phyloP scores from a whole-genome alignment of 2,797 vertebrate species.

The Acestrorhynchus altus region DNA sequence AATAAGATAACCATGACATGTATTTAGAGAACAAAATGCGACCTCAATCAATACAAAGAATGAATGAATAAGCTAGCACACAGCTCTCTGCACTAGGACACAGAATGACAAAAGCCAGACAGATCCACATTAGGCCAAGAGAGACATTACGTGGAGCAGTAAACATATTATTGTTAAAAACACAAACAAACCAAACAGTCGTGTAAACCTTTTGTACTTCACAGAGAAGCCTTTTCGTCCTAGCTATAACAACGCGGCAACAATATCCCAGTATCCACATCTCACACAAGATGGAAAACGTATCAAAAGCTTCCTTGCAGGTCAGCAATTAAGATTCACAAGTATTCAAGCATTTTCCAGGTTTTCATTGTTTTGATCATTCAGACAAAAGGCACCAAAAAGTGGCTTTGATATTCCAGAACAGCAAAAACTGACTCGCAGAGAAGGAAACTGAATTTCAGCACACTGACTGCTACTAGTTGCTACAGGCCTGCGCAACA shows the following conservation, averaged over 20 bases:
- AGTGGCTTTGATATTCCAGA: constrained; percentile 36
- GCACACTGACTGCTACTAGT: neutral
- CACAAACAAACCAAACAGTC: constrained; percentile 50
- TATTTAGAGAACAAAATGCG: neutral
- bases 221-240: constrained; percentile 31
- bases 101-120: constrained; percentile 18
- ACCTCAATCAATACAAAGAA: neutral
- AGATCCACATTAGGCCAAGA: constrained; percentile 56
- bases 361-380: constrained; percentile 76
- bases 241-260: constrained; percentile 29
- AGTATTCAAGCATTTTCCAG: constrained; percentile 87
- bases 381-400: constrained; percentile 76
- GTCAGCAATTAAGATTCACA: constrained; percentile 66
- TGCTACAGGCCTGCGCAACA: neutral
- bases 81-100: neutral
- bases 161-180: constrained; percentile 57
- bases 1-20: neutral
- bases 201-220: constrained; percentile 18
- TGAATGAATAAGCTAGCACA: neutral
- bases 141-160: constrained; percentile 30
- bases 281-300: constrained; percentile 45
- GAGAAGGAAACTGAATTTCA: constrained; percentile 15
- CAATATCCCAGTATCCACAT: constrained; percentile 52
- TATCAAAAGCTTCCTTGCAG: constrained; percentile 55
- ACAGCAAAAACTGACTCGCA: neutral